Evolutionary conservation across 2,797 vertebrate genomes (phyloP), one percentile per base, ranked within the genome.

Genomic region (Pipistrellus kuhlii): DNA sequence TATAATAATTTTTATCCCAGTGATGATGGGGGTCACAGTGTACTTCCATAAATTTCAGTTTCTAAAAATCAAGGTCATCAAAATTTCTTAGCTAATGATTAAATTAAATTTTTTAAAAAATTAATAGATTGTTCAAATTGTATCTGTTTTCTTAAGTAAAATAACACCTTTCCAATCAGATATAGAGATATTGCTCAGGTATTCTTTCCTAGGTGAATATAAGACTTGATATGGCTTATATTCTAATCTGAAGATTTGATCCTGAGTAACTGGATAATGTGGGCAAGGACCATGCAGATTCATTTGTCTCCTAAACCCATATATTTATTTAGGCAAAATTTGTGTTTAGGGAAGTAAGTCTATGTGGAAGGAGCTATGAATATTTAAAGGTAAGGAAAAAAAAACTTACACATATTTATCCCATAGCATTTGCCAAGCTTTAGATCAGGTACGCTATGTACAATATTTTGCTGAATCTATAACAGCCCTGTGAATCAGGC

Each of bases 11-110:
- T 85, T 91, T 91, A 87, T 82, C 85, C 2, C 12, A 71, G 38
- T 92, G 12, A 41, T 82, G 30, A 75, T 75, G 17, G 8, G 30
- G 30, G 4, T 68, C 41, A 64, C 25, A 93, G 7, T 66, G 13
- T 62, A 76, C 15, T 68, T 93, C 76, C 69, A 25, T 82, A 69
- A 76, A 85, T 71, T 72, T 90, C 51, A 77, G 12, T 71, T 86
- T 87, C 51, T 66, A 71, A 57, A 86, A n/a, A 14, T 73, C 32
- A 90, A 57, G 13, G 35, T 78, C 51, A 85, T 75, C 23, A 93
- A 64, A 51, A n/a, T 96, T 94, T 17, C 59, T 92, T 85, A 85
- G 51, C 3, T 94, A 80, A 68, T 76, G 88, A 20, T 35, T 90
- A 59, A 82, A 46, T 3, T 59, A 59, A 88, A 6, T 13, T 8